phyloP scores from a whole-genome alignment of 2,797 vertebrate species.

The Alectoris magna region DNA sequence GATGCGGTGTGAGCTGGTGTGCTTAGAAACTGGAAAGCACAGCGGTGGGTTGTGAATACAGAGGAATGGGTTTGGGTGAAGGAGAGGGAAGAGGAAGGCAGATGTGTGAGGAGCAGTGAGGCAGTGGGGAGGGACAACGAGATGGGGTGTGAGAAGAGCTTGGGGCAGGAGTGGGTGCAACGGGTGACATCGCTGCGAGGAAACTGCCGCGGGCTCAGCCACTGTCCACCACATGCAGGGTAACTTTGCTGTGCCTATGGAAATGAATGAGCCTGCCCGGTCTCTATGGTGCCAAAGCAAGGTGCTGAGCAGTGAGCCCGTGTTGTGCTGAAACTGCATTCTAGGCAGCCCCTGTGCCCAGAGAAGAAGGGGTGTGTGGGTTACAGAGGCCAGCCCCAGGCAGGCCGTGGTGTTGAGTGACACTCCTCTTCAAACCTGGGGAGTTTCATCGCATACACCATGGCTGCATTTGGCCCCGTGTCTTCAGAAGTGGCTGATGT shows the following conservation, averaged over 20 bases:
- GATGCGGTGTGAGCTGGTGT: background rate
- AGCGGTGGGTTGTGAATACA: background rate
- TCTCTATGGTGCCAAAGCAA: background rate
- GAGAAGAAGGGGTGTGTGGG: background rate
- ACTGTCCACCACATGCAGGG: background rate
- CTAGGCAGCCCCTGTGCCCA: background rate
- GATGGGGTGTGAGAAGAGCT: background rate
- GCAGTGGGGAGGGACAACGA: background rate
- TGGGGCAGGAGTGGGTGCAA: background rate
- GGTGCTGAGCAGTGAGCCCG: background rate
- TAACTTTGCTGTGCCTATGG: background rate
- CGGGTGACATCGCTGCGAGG: background rate
- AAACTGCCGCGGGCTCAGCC: background rate
- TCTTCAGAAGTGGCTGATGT: conserved; percentile 66
- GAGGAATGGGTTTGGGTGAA: background rate
- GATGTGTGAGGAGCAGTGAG: background rate
- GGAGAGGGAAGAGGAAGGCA: background rate
- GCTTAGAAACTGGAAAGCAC: background rate
- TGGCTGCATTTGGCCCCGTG: conserved; percentile 46
- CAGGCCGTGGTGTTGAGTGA: background rate
- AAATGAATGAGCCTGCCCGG: background rate
- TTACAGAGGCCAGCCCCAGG: background rate
- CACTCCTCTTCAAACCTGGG: background rate
- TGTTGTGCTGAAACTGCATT: background rate
- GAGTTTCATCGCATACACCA: background rate